A percentile compares a stretch with the other conserved stretches of the same genome.
phyloP scores from a whole-genome alignment of 2,797 vertebrate species.

The Craterocephalus amniculus region DNA sequence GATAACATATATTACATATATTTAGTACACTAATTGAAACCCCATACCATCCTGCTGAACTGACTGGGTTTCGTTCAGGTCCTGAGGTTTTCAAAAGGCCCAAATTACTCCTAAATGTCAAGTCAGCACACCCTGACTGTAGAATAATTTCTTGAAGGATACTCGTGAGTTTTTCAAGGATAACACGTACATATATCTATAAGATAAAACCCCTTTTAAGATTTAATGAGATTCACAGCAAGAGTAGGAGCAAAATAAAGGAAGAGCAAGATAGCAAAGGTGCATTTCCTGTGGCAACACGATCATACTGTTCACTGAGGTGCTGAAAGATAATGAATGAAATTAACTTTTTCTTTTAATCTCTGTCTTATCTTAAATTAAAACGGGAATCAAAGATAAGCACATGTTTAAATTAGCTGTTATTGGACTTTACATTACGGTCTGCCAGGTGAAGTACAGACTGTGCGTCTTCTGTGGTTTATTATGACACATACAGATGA shows the following conservation, averaged over 20 bases:
- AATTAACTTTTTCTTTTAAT: constrained; percentile 63
- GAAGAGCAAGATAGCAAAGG: constrained; percentile 40
- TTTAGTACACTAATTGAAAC: background rate
- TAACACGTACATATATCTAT: constrained; percentile 47
- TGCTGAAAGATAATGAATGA: constrained; percentile 59
- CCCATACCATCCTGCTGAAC: background rate
- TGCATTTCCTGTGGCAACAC: constrained; percentile 33
- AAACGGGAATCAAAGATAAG: constrained; percentile 42
- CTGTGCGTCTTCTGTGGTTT: constrained; percentile 29
- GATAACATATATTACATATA: too few species aligned
- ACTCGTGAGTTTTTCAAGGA: constrained; percentile 51
- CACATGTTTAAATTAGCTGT: constrained; percentile 43
- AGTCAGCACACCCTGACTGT: constrained; percentile 5
- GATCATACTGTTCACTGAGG: constrained; percentile 50
- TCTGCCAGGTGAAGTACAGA: constrained; percentile 8
- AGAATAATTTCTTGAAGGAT: constrained; percentile 38
- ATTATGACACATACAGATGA: constrained; percentile 24
- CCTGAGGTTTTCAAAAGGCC: constrained; percentile 9
- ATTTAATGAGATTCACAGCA: constrained; percentile 60
- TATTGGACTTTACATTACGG: constrained; percentile 14
- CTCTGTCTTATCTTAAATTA: constrained; percentile 65
- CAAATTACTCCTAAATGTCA: constrained; percentile 23
- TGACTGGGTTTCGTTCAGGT: background rate
- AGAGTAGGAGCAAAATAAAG: constrained; percentile 23
- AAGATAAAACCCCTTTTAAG: constrained; percentile 55